A percentile compares a stretch with the other conserved stretches of the same genome.
Evolutionary conservation across 92 coral and sea anemone species (phyloP).

Genomic region (Epizoanthus scotinus): DNA sequence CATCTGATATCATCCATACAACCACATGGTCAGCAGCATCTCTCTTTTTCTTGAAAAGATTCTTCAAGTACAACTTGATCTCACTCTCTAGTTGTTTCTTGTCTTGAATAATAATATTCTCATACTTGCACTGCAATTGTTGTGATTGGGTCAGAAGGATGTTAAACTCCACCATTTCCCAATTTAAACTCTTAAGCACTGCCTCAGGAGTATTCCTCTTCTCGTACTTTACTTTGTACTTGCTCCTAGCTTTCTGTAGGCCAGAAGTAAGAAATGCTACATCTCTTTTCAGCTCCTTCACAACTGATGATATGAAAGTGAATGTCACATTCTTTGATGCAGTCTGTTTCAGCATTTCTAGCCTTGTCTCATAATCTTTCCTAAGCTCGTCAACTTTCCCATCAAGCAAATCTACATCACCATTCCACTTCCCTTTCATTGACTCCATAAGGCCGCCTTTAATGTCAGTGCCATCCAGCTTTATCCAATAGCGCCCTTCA

Average conservation of each 20-base stretch:
- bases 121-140: slow-evolving; percentile 3
- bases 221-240: slow-evolving; percentile 8
- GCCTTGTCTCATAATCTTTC: slow-evolving; percentile 19
- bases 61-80: slow-evolving; percentile 31
- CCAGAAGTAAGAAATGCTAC: slow-evolving; percentile 8
- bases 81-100: slow-evolving; percentile 4
- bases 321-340: background rate
- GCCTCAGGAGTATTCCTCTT: slow-evolving; percentile 13
- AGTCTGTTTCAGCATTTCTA: background rate
- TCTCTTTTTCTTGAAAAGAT: slow-evolving; percentile 36
- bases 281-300: slow-evolving; percentile 21
- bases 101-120: no score
- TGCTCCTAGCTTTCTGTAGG: slow-evolving; percentile 14
- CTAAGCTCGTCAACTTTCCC: slow-evolving; percentile 26
- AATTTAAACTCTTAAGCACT: slow-evolving; percentile 22
- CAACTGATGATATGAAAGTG: background rate
- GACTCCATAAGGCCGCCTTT: slow-evolving; percentile 33
- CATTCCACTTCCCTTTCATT: slow-evolving; percentile 41
- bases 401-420: slow-evolving; percentile 34
- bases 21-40: slow-evolving; percentile 41
- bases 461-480: slow-evolving; percentile 18
- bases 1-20: slow-evolving; percentile 45
- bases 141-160: slow-evolving; percentile 32
- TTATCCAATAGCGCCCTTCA: background rate
- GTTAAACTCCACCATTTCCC: slow-evolving; percentile 39